Conservation (phyloP, 2,113 vertebrate species). For the Antennarius striatus region DNA sequence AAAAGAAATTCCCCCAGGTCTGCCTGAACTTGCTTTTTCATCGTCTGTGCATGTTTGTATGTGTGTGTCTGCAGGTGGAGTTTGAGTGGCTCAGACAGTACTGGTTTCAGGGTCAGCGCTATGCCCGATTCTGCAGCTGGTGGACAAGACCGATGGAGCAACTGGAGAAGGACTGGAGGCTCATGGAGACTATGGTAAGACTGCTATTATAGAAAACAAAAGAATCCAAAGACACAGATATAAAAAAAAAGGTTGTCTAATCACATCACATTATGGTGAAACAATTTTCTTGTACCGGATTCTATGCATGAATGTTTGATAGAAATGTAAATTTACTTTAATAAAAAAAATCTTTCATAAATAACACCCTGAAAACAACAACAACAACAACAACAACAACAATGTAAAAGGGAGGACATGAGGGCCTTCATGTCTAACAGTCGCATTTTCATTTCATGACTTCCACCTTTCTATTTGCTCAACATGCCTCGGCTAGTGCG, state of each 20-base stretch:
- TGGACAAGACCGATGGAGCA: constrained; percentile 90
- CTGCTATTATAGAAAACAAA: neutral
- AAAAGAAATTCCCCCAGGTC: neutral
- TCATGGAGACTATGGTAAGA: constrained; percentile 94
- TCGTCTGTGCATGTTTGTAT: constrained; percentile 2
- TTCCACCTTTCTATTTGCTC: constrained; percentile 12
- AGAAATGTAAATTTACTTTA: neutral
- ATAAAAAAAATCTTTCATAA: neutral
- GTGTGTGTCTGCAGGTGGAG: constrained; percentile 83
- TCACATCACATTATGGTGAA: neutral
- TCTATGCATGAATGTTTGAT: neutral
- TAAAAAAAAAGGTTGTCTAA: too few relatives aligned
- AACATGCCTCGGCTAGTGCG: constrained; percentile 39
- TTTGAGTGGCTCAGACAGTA: constrained; percentile 97
- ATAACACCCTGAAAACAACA: neutral
- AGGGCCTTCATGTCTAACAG: neutral
- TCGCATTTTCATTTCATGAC: constrained; percentile 6
- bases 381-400: neutral
- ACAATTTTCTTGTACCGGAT: neutral
- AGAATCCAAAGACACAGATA: too few relatives aligned
- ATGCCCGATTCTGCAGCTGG: constrained; percentile 90
- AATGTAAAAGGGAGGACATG: neutral
- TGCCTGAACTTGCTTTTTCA: neutral
- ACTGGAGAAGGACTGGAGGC: constrained; percentile 89
- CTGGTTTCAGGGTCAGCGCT: constrained; percentile 96